Percentiles rank a stretch among this genome's conserved stretches.
Conservation (phyloP, 2,888 invertebrate genomes). For the Eustalomyia histrio region DNA sequence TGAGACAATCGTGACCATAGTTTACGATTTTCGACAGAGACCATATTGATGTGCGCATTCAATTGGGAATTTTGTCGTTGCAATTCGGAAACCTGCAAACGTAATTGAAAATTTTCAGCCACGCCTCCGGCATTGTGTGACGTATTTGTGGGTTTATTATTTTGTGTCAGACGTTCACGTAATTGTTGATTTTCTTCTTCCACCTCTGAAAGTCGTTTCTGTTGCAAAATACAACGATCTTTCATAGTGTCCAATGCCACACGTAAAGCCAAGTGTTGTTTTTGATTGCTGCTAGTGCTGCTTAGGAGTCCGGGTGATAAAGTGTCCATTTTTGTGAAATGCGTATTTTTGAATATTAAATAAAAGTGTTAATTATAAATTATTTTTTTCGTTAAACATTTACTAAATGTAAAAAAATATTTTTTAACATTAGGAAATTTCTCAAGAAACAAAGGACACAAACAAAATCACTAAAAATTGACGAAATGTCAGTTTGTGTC, state of each 20-base stretch:
- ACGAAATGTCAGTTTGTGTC: too few relatives aligned
- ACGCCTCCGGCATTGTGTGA: constrained; percentile 41
- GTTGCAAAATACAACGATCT: constrained; percentile 88
- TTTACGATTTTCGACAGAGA: constrained; percentile 89
- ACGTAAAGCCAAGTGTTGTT: constrained; percentile 81
- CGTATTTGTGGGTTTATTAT: constrained; percentile 71
- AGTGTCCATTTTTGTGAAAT: constrained; percentile 39
- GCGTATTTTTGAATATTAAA: not conserved
- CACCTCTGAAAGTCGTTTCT: constrained; percentile 84
- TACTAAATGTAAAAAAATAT: not conserved
- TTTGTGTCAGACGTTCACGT: constrained; percentile 76
- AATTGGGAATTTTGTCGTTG: constrained; percentile 88
- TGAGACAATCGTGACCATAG: constrained; percentile 87
- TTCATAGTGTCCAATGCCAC: constrained; percentile 90
- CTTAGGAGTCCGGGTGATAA: constrained; percentile 17
- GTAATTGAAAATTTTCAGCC: constrained; percentile 80
- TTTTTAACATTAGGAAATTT: constrained; percentile 29
- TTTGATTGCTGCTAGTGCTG: constrained; percentile 38
- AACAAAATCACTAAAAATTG: too few relatives aligned
- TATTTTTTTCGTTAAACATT: not conserved
- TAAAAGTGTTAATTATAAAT: not conserved
- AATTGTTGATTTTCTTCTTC: constrained; percentile 89
- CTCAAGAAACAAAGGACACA: constrained; percentile 18
- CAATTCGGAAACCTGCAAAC: constrained; percentile 85
- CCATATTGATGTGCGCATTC: constrained; percentile 88